Percentiles rank a stretch among this genome's conserved stretches.
phyloP scores from a whole-genome alignment of 37 sponge, comb jelly and placozoan genomes.

The Eunapius fragilis region DNA sequence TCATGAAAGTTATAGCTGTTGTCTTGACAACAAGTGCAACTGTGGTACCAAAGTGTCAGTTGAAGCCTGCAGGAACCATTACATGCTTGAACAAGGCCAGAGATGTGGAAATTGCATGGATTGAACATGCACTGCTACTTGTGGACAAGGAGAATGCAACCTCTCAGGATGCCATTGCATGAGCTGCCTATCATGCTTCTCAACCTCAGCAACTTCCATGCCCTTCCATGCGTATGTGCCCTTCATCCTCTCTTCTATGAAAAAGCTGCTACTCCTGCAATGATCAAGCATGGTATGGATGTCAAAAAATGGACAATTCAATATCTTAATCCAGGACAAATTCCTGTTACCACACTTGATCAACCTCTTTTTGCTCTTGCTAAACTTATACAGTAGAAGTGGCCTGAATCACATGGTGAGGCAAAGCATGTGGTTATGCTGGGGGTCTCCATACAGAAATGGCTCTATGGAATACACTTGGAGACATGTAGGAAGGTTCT shows the following conservation, averaged over 20 bases:
- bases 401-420: constrained; percentile 30
- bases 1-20: constrained; percentile 14
- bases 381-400: constrained; percentile 35
- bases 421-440: constrained; percentile 44
- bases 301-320: constrained; percentile 16
- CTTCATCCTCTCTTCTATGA: constrained; percentile 46
- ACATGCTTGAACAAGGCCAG: constrained; percentile 17
- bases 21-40: constrained; percentile 14
- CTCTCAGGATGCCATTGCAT: constrained; percentile 12
- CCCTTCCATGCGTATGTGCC: constrained; percentile 12
- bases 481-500: constrained; percentile 47
- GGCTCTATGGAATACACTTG: constrained; percentile 39
- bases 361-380: constrained; percentile 42
- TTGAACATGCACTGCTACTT: constrained; percentile 36
- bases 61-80: background rate
- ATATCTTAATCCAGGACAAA: constrained; percentile 40
- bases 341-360: constrained; percentile 40
- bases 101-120: constrained; percentile 23
- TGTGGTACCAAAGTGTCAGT: constrained; percentile 28
- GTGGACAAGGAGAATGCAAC: constrained; percentile 9
- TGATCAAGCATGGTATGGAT: constrained; percentile 46
- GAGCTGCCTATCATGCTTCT: constrained; percentile 34
- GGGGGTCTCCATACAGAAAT: constrained; percentile 61
- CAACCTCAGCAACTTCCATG: constrained; percentile 8
- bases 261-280: constrained; percentile 32